Evolutionary conservation across 2,113 vertebrate species (phyloP).

Genomic region (Trinectes maculatus): DNA sequence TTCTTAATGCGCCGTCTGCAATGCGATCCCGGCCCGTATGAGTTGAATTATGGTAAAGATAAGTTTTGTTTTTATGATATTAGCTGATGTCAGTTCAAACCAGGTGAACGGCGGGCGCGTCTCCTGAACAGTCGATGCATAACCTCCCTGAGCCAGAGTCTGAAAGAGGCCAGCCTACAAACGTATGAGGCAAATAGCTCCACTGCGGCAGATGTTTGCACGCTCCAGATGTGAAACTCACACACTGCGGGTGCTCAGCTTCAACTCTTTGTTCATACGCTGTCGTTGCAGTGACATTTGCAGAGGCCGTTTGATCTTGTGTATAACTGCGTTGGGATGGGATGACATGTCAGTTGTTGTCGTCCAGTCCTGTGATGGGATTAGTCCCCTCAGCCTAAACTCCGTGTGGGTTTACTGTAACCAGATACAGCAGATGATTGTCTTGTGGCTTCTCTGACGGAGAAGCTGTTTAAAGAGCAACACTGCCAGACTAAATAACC

Average conservation of each 20-base stretch:
- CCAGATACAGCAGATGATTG: neutral
- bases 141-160: slow-evolving; percentile 31
- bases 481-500: too few relatives aligned
- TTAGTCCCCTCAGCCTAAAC: neutral
- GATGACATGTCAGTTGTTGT: neutral
- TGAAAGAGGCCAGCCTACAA: slow-evolving; percentile 31
- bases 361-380: neutral
- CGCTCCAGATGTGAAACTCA: slow-evolving; percentile 49
- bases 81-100: slow-evolving; percentile 35
- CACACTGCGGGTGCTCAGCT: neutral
- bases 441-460: too few relatives aligned
- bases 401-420: neutral
- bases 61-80: slow-evolving; percentile 46
- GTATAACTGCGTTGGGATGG: neutral
- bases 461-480: too few relatives aligned
- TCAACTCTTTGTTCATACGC: neutral
- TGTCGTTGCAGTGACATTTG: neutral
- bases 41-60: slow-evolving; percentile 47
- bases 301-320: neutral
- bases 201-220: slow-evolving; percentile 48
- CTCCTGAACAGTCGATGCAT: slow-evolving; percentile 42
- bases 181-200: slow-evolving; percentile 17
- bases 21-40: slow-evolving; percentile 27
- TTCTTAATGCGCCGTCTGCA: slow-evolving; percentile 48
- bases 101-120: slow-evolving; percentile 43